Percentiles rank a stretch among this genome's conserved stretches.
phyloP scores from a whole-genome alignment of 2,888 invertebrate species.

The Pseudococcus longispinus region DNA sequence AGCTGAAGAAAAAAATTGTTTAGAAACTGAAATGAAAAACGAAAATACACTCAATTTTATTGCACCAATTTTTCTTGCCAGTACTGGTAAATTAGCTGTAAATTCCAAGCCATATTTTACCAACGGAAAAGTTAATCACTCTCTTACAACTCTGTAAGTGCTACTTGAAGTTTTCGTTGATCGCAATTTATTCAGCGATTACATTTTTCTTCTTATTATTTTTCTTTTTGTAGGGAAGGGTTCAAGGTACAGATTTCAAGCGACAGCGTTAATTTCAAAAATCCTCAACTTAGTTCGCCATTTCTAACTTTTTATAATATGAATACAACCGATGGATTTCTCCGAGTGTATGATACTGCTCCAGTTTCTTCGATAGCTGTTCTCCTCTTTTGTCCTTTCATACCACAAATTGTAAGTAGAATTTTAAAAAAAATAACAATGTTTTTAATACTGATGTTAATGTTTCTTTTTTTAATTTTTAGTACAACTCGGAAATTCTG shows the following conservation, averaged over 20 bases:
- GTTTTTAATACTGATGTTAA: neutral
- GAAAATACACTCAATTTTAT: neutral
- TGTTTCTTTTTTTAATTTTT: neutral
- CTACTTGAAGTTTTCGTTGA: neutral
- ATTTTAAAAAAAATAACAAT: neutral
- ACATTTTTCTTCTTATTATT: no score
- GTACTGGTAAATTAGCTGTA: conserved; percentile 48
- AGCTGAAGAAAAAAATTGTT: neutral
- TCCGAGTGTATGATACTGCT: conserved; percentile 46
- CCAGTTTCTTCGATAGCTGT: conserved; percentile 40
- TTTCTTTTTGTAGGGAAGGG: conserved; percentile 14
- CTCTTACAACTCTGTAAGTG: conserved; percentile 30
- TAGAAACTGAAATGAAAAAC: neutral
- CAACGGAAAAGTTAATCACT: conserved; percentile 49
- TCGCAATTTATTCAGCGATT: neutral
- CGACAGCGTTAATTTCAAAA: conserved; percentile 51
- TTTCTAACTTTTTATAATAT: conserved; percentile 52
- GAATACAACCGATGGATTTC: conserved; percentile 50
- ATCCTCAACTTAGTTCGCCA: conserved; percentile 24
- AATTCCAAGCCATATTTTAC: conserved; percentile 34
- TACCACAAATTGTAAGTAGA: conserved; percentile 38
- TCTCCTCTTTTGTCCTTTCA: conserved; percentile 42
- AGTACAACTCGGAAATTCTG: neutral
- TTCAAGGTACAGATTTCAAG: conserved; percentile 42
- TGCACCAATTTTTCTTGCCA: conserved; percentile 14